Conservation (phyloP, 2,797 vertebrate genomes). For the Sebastes cheni region DNA sequence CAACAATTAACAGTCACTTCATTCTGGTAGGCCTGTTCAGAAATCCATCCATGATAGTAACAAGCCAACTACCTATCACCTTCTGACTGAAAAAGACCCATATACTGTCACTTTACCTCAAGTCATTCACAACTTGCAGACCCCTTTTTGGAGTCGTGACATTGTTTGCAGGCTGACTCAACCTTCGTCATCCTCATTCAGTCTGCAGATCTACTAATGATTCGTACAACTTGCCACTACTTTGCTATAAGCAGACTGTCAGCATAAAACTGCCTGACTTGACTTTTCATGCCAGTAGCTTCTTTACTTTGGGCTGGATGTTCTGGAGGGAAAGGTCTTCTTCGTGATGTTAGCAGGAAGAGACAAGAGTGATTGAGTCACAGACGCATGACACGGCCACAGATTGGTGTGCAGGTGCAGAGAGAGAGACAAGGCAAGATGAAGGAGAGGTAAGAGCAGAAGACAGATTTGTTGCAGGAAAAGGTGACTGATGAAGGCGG, state of each 20-base stretch:
- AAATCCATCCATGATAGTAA: background rate
- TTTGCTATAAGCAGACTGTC: constrained; percentile 5
- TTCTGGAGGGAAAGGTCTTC: constrained; percentile 24
- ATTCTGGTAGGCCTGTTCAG: background rate
- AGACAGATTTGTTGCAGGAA: constrained; percentile 8
- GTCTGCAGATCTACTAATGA: constrained; percentile 6
- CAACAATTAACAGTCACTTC: background rate
- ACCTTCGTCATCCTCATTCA: constrained; percentile 29
- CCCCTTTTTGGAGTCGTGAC: background rate
- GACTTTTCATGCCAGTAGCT: background rate
- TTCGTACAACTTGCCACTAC: background rate
- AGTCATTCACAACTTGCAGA: background rate
- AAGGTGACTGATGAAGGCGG: constrained; percentile 41
- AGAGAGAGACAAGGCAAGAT: constrained; percentile 15
- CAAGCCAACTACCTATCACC: background rate
- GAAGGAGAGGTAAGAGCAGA: constrained; percentile 7
- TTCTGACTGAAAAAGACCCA: background rate
- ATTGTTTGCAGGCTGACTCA: constrained; percentile 32
- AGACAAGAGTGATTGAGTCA: constrained; percentile 69
- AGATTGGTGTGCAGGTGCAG: constrained; percentile 21
- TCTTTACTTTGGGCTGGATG: constrained; percentile 4
- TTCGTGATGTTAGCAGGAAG: constrained; percentile 54
- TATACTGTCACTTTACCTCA: background rate
- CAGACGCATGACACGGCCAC: constrained; percentile 41
- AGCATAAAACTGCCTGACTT: constrained; percentile 6